Evolutionary conservation across 2,113 vertebrate genomes (phyloP).

Genomic region (Brachyhypopomus occidentalis): DNA sequence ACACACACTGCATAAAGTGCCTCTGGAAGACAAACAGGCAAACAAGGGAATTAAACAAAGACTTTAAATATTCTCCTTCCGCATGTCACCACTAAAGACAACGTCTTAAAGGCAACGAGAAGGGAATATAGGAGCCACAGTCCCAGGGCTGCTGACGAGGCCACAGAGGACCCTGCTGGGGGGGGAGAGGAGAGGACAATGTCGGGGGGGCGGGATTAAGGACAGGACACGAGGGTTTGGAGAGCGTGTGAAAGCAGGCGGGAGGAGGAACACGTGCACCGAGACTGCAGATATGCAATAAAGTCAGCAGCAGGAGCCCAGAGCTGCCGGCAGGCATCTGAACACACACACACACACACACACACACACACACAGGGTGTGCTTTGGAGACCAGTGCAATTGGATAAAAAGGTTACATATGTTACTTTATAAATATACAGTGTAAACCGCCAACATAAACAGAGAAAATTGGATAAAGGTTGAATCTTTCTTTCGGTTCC

Average conservation of each 20-base stretch:
- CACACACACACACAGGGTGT: neutral
- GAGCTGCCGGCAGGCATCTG: neutral
- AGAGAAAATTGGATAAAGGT: neutral
- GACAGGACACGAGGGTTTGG: neutral
- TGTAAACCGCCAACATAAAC: neutral
- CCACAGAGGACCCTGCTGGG: neutral
- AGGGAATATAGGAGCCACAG: neutral
- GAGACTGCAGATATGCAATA: slow-evolving; percentile 1
- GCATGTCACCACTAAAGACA: neutral
- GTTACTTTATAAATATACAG: neutral
- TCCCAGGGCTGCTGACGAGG: neutral
- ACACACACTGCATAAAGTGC: slow-evolving; percentile 88
- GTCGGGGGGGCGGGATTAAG: neutral
- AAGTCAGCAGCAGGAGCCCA: slow-evolving; percentile 24
- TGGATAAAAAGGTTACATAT: slow-evolving; percentile 15
- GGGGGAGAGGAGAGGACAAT: neutral
- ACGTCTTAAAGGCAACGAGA: neutral
- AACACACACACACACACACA: slow-evolving; percentile 17
- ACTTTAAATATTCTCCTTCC: too few relatives aligned
- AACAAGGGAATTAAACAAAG: neutral
- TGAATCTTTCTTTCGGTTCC: neutral
- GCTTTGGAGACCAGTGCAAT: too few relatives aligned
- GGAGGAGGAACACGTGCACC: neutral
- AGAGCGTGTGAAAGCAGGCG: neutral
- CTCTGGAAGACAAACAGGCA: slow-evolving; percentile 70